These are phyloP conservation scores for chimpanzee (Pan troglodytes) DNA, from an alignment of 2,113 vertebrate genomes.

Conservation along the genomic window DNA sequence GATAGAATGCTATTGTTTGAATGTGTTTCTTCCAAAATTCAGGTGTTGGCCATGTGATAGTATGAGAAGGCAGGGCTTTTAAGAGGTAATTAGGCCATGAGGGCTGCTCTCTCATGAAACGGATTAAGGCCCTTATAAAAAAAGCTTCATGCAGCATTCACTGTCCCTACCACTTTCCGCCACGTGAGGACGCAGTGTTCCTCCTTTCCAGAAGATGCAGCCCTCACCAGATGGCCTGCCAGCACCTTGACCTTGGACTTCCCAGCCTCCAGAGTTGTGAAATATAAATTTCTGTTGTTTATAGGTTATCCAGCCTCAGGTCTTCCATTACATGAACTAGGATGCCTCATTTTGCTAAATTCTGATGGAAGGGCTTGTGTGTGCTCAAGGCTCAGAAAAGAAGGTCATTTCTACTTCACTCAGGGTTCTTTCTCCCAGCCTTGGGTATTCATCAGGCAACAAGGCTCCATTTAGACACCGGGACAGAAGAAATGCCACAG, in stretches of 20 bases:
- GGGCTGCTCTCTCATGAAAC: neutral
- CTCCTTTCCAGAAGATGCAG: neutral
- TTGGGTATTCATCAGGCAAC: neutral
- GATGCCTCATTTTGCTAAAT: neutral
- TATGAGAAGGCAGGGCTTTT: neutral
- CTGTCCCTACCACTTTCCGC: neutral
- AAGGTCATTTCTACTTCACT: neutral
- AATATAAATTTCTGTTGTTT: neutral
- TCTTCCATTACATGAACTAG: neutral
- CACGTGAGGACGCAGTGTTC: neutral
- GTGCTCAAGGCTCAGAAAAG: neutral
- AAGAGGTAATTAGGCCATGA: neutral
- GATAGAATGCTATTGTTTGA: neutral
- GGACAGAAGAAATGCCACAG: neutral
- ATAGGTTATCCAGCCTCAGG: too few species aligned
- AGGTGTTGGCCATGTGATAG: neutral
- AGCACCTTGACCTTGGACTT: neutral
- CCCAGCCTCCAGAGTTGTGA: neutral
- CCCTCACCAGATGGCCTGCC: too few species aligned
- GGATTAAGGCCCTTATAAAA: too few species aligned
- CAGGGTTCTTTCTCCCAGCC: neutral
- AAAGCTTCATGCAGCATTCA: too few species aligned
- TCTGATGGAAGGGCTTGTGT: neutral
- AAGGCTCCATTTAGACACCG: neutral
- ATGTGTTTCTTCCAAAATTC: neutral